phyloP scores from a whole-genome alignment of 1,140 invertebrate species.

The Bicyclus anynana region DNA sequence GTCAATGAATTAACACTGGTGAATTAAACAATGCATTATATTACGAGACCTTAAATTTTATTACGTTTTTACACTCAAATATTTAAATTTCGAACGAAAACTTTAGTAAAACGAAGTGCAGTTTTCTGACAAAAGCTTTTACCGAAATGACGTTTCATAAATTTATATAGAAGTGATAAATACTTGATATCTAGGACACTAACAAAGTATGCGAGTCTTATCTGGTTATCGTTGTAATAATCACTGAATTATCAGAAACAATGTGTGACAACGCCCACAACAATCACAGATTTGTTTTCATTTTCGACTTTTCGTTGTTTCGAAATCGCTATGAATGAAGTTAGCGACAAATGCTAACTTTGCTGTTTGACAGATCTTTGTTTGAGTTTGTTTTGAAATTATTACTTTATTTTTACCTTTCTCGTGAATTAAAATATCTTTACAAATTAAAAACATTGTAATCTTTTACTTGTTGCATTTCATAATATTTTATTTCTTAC shows the following conservation, averaged over 20 bases:
- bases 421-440: background rate
- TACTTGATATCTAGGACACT: constrained; percentile 10
- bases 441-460: too few species aligned
- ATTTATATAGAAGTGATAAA: too few species aligned
- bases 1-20: constrained; percentile 3
- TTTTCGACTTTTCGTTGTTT: constrained; percentile 30
- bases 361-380: background rate
- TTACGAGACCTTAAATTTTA: background rate
- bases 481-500: too few species aligned
- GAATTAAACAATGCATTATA: constrained; percentile 17
- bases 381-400: background rate
- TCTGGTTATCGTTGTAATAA: constrained; percentile 54
- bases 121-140: constrained; percentile 11
- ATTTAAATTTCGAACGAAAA: background rate
- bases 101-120: background rate
- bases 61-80: background rate
- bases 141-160: constrained; percentile 7
- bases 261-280: constrained; percentile 56
- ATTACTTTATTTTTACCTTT: too few species aligned
- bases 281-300: constrained; percentile 54
- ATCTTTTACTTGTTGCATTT: too few species aligned
- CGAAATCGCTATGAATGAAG: constrained; percentile 8
- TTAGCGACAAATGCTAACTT: background rate
- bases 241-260: constrained; percentile 57
- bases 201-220: constrained; percentile 34